Evolutionary conservation across 2,113 vertebrate genomes (phyloP), one percentile per base, ranked within the genome.

Genomic region (Lepisosteus oculatus): DNA sequence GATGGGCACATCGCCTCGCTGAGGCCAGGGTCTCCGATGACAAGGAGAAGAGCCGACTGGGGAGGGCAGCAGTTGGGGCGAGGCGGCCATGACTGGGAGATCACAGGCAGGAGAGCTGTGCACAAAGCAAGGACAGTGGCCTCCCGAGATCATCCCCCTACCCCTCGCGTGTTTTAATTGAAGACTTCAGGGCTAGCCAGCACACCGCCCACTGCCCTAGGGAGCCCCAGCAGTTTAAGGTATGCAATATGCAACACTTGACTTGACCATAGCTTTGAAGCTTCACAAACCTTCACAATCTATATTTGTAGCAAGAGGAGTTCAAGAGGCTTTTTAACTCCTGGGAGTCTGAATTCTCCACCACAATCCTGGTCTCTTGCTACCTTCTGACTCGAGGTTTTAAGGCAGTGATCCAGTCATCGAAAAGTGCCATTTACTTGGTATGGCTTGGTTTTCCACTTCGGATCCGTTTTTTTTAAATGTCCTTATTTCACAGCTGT

Each of bases 231-330:
- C 51, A 41, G 3, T 59, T 47, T 66, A 69, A 56, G 67, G 17
- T 29, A 29, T 29, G 17, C 17, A 29, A 29, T 29, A 29, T 85
- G 77, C 72, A 77, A 71, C 43, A 57, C 78, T 80, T 86, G 81
- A 90, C 88, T 85, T 86, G 79, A 71, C 56, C 74, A 72, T 63
- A 77, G 29, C 74, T 87, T 88, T 82, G 79, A 86, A 84, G 79
- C 73, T 77, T 43, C 68, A 12, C 17, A 54, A 55, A 51, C 17
- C 17, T 29, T 29, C 17, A 29, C 17, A 29, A 29, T 29, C 17
- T 29, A 29, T 29, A 29, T 29, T 29, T 29, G 17, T n/a, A 42
- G 61, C 15, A 29, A 11, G 29, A 42, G 67, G 6, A 17, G 2
- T 3, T 17, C 14, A 15, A 17, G 15, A 63, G 13, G 12, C 15